Conservation (phyloP, 2,888 invertebrate genomes). For the Crocallis elinguaria region DNA sequence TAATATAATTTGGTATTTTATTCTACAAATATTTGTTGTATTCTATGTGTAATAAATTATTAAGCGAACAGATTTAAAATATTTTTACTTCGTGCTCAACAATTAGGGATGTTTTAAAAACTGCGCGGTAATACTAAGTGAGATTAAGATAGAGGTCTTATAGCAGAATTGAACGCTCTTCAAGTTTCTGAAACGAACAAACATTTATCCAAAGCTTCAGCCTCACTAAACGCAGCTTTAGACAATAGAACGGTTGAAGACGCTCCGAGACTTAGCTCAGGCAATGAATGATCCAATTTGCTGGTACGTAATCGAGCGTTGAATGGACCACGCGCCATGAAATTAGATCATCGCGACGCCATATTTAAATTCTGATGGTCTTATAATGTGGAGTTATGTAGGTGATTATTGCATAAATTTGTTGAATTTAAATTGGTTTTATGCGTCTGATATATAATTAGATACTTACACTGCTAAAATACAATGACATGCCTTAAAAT, state of each 20-base stretch:
- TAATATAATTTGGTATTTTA: no score
- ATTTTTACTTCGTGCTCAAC: no score
- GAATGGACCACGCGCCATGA: slow-evolving; percentile 75
- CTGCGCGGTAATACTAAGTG: background rate
- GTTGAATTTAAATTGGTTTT: background rate
- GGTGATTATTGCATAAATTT: slow-evolving; percentile 12
- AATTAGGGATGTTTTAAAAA: no score
- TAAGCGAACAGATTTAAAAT: no score
- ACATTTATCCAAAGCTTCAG: background rate
- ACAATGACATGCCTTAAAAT: no score
- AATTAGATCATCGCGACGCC: slow-evolving; percentile 67
- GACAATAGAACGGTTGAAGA: slow-evolving; percentile 42
- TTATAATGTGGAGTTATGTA: slow-evolving; percentile 29
- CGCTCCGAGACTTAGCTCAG: slow-evolving; percentile 45
- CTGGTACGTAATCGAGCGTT: slow-evolving; percentile 75
- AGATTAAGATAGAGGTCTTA: background rate
- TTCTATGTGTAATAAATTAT: no score
- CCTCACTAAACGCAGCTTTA: slow-evolving; percentile 33
- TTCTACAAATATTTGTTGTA: no score
- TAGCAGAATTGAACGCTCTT: slow-evolving; percentile 17
- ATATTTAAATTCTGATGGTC: slow-evolving; percentile 45
- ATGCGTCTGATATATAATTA: no score
- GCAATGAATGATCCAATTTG: slow-evolving; percentile 79
- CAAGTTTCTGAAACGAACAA: slow-evolving; percentile 12
- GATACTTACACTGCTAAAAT: no score